Base-by-base conservation (phyloP, 2,888 invertebrate species). In the Acronicta alni region DNA sequence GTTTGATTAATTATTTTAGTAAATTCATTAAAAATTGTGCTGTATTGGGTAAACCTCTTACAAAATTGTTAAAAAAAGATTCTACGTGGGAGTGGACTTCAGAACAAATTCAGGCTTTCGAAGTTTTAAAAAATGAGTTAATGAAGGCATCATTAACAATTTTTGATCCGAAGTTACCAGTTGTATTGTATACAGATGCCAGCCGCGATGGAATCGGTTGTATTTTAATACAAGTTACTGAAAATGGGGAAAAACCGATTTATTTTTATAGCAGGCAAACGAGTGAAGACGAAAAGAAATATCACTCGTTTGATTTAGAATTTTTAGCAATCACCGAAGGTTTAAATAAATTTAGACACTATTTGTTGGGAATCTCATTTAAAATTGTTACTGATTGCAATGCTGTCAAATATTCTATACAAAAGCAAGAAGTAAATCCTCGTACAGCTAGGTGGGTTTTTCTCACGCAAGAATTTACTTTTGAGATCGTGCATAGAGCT, bases 21-120 rank as follows among this genome's bases (percentile, higher is more conserved):
- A 78, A 79, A 53, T 86, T 84, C 54, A 75, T 85, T 3, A 64
- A 57, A 51, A 65, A 75, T 16, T 85, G 79, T 53, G 32, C 32
- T 14, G 6, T 32, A 2, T 5, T 32, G 4, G 14, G 32, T n/a
- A 26, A 4, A 4, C 32, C 32, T 1, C 32, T 32, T 14, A 32
- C 32, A n/a, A 32, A 32, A n/a, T 4, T 32, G n/a, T 32, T 32
- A n/a, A 32, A 32, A n/a, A 32, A 32, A 32, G 32, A 32, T 4
- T 3, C 32, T n/a, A 32, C 5, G 14, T 32, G 32, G 32, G 32
- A 14, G 5, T 32, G 32, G 32, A 5, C 5, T n/a, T 4, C 12
- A 4, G 14, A 14, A 14, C 32, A 32, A 32, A n/a, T 26, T 14
- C 14, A 32, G 32, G 14, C 14, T 0, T 32, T 32, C 12, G 14